phyloP scores from a whole-genome alignment of 1,140 invertebrate genomes.

The Conus ventricosus region DNA sequence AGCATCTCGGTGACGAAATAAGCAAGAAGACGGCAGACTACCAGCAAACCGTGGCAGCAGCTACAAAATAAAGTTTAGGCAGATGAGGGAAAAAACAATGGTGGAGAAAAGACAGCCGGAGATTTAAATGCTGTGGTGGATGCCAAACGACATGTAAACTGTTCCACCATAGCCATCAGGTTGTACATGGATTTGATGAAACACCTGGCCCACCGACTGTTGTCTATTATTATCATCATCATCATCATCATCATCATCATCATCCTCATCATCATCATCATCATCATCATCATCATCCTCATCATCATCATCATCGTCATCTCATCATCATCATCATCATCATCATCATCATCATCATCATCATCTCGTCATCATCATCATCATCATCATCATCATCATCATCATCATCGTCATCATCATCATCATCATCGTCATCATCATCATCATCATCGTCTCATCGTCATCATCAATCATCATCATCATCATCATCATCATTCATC shows the following conservation, averaged over 20 bases:
- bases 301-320: conserved; percentile 5
- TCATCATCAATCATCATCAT: background rate
- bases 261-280: background rate
- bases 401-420: background rate
- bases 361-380: background rate
- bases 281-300: background rate
- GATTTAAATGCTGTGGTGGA: too few species aligned
- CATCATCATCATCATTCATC: background rate
- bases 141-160: too few species aligned
- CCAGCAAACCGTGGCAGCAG: too few species aligned
- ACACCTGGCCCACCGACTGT: background rate
- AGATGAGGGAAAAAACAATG: too few species aligned
- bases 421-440: background rate
- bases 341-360: conserved; percentile 6
- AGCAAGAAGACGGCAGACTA: too few species aligned
- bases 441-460: background rate
- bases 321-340: background rate
- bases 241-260: background rate
- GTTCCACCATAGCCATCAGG: too few species aligned
- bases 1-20: too few species aligned
- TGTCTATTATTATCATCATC: background rate
- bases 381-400: background rate
- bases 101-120: too few species aligned
- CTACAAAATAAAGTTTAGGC: too few species aligned
- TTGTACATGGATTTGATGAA: too few species aligned